Evolutionary conservation across 2,113 vertebrate species (phyloP), one percentile per base, ranked within the genome.

Genomic region (Amphiprion ocellaris): DNA sequence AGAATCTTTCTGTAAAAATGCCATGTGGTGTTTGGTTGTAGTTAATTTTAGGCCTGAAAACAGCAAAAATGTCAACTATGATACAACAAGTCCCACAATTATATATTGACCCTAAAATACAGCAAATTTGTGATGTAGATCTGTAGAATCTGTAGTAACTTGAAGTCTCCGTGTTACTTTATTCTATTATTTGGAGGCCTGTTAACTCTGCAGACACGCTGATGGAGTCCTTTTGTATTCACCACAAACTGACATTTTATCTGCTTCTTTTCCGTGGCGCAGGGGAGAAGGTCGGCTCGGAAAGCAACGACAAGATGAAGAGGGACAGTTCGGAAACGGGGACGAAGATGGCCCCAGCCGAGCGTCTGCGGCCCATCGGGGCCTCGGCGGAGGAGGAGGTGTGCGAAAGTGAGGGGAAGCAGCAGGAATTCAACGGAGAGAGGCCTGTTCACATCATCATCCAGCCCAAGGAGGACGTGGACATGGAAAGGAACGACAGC

Each of bases 381-480:
- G 94, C 93, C 2, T 96, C 94, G 0, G 93, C 92, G 0, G 94
- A 94, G 61, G 88, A 94, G 67, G 90, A 93, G 47, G 79, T 85
- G 76, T 76, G 78, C 11, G 93, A 95, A 41, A 56, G 75, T 1
- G 73, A 70, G 10, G 75, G 60, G 52, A 82, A 82, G 41, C 82
- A 79, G 17, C 84, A 79, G 14, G 79, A 79, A 30, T 64, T 26
- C 26, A 84, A 82, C 4, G 84, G 90, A 28, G 92, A 94, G 74
- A 86, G 91, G 55, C 82, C 94, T 0, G 82, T 95, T 53, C 94
- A 95, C 81, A 94, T 95, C 77, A 49, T 94, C 88, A 91, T 95
- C 87, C 89, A 93, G 65, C 81, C 94, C 69, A 91, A 93, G 33
- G 82, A 88, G 53, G 84, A 87, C 41, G 74, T 75, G 4, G 70